Evolutionary conservation across 1,140 invertebrate species (phyloP).

Genomic region (Lethocerus indicus): DNA sequence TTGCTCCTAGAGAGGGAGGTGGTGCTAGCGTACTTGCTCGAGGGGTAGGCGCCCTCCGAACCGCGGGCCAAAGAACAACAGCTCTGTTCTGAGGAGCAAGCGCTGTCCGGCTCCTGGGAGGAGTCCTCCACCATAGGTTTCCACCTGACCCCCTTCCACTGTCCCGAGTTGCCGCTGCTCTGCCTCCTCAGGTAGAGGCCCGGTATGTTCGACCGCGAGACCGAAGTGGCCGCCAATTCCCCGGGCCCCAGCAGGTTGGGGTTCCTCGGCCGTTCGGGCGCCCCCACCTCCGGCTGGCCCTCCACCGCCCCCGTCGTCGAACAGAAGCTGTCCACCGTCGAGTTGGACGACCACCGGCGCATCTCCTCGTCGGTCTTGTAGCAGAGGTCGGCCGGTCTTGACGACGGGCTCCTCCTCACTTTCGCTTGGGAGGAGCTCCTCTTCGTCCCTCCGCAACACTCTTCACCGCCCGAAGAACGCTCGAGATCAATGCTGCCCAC

Average conservation of each 20-base stretch:
- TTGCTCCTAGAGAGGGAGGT: too few species aligned
- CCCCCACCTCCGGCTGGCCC: neutral
- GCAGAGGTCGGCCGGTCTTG: neutral
- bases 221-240: too few species aligned
- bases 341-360: slow-evolving; percentile 11
- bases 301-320: slow-evolving; percentile 3
- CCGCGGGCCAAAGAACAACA: too few species aligned
- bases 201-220: too few species aligned
- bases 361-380: too few species aligned
- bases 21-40: too few species aligned
- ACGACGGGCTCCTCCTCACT: neutral
- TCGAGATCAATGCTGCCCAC: slow-evolving; percentile 6
- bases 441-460: neutral
- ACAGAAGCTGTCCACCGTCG: slow-evolving; percentile 14
- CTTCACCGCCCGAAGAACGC: slow-evolving; percentile 2
- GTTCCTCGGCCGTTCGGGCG: too few species aligned
- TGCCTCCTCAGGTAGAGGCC: neutral
- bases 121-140: slow-evolving; percentile 10
- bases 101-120: too few species aligned
- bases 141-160: slow-evolving; percentile 17
- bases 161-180: slow-evolving; percentile 13
- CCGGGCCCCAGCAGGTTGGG: too few species aligned
- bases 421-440: neutral
- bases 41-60: too few species aligned
- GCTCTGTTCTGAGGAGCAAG: too few species aligned